A percentile compares a stretch with the other conserved stretches of the same genome.
Evolutionary conservation across 2,888 invertebrate species (phyloP).

Genomic region (Blastobasis lacticolella): DNA sequence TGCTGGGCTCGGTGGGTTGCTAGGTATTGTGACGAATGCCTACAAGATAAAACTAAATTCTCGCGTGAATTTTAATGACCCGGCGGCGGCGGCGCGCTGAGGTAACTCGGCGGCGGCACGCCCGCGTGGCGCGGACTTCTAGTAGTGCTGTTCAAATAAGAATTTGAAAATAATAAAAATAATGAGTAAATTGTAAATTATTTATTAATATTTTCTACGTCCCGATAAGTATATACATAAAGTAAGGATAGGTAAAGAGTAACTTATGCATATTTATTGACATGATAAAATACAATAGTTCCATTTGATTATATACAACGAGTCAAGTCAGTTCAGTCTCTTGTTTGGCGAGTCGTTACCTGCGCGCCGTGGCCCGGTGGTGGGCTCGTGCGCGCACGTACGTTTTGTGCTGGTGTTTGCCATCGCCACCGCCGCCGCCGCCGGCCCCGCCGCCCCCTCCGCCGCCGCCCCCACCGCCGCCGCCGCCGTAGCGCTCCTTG

Average conservation of each 20-base stretch:
- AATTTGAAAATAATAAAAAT: too few relatives aligned
- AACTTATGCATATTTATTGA: background rate
- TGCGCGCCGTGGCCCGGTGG: conserved; percentile 21
- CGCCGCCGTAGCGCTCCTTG: background rate
- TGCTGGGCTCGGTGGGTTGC: too few relatives aligned
- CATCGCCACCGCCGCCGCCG: conserved; percentile 23
- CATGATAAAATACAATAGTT: background rate
- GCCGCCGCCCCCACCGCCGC: background rate
- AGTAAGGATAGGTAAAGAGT: background rate
- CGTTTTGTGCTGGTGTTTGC: conserved; percentile 48
- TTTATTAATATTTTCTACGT: too few relatives aligned
- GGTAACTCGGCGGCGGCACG: too few relatives aligned
- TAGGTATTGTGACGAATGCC: too few relatives aligned
- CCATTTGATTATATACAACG: background rate
- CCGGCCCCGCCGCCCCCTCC: conserved; percentile 4
- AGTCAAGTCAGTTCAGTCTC: background rate
- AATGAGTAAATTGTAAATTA: too few relatives aligned
- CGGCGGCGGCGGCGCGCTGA: too few relatives aligned
- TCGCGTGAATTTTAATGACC: too few relatives aligned
- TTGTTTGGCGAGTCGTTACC: background rate
- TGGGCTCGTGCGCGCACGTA: conserved; percentile 51
- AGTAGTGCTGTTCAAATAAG: too few relatives aligned
- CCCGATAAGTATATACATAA: too few relatives aligned
- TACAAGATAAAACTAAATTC: too few relatives aligned
- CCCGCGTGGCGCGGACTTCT: too few relatives aligned